phyloP scores from a whole-genome alignment of 2,888 invertebrate species.

The Aphidius colemani region DNA sequence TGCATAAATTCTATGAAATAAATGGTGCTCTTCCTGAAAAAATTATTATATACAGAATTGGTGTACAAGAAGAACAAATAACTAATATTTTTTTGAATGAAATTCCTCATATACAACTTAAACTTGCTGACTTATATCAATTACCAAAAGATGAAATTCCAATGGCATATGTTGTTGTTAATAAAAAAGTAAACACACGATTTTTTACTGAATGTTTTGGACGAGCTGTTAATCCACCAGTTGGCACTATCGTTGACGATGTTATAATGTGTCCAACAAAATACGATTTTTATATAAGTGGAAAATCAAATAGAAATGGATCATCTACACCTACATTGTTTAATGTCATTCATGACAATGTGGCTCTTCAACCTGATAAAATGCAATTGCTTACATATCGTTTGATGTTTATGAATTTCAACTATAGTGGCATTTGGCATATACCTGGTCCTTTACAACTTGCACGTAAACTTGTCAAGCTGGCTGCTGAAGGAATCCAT shows the following conservation, averaged over 20 bases:
- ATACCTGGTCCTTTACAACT: constrained; percentile 95
- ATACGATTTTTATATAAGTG: constrained; percentile 89
- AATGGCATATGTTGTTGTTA: constrained; percentile 79
- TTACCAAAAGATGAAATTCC: constrained; percentile 21
- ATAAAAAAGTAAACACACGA: constrained; percentile 84
- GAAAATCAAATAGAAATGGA: constrained; percentile 85
- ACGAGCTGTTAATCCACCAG: constrained; percentile 69
- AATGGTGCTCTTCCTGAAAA: constrained; percentile 66
- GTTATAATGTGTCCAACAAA: constrained; percentile 78
- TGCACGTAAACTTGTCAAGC: constrained; percentile 90
- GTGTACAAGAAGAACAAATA: constrained; percentile 91
- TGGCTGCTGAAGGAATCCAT: constrained; percentile 82
- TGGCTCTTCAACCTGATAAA: constrained; percentile 72
- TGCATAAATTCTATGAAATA: constrained; percentile 62
- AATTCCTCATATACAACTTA: constrained; percentile 65
- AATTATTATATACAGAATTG: constrained; percentile 87
- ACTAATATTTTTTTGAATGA: constrained; percentile 78
- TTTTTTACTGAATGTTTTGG: constrained; percentile 63
- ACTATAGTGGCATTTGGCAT: constrained; percentile 75
- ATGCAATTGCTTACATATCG: constrained; percentile 87
- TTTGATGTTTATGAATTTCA: constrained; percentile 86
- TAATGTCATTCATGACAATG: constrained; percentile 79
- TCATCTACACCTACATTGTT: constrained; percentile 91
- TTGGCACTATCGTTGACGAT: constrained; percentile 88
- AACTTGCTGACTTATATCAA: too few relatives aligned